A percentile compares a stretch with the other conserved stretches of the same genome.
These are phyloP conservation scores for Nemoura dubitans DNA, from an alignment of 2,888 invertebrate species.

Conservation along the genomic window DNA sequence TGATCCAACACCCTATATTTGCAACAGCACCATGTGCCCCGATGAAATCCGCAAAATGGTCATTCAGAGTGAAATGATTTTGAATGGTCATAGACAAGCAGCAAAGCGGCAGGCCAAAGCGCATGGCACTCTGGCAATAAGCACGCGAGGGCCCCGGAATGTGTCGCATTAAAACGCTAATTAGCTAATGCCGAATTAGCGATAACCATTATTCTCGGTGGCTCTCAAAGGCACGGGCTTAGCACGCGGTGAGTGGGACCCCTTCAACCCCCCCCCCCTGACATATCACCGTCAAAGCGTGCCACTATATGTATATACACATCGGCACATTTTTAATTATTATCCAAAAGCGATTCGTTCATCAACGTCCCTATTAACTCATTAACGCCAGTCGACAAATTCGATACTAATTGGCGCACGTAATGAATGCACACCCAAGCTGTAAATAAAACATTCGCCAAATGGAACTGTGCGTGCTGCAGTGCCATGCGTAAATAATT, in stretches of 20 bases:
- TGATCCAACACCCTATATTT: background rate
- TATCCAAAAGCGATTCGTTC: constrained; percentile 7
- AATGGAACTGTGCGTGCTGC: background rate
- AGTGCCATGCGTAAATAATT: background rate
- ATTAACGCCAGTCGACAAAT: background rate
- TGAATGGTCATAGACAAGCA: background rate
- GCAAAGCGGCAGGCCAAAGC: background rate
- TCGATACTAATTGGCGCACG: background rate
- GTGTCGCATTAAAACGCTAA: constrained; percentile 5
- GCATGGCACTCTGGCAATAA: no score
- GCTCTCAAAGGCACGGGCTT: background rate
- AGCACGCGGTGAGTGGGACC: background rate
- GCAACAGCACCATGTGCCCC: background rate
- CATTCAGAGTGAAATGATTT: background rate
- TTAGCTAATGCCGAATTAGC: background rate
- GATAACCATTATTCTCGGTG: background rate
- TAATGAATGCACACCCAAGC: background rate
- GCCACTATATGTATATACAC: background rate
- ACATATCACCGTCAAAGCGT: background rate
- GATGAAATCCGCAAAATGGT: background rate
- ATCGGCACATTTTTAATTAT: background rate
- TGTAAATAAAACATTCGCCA: background rate
- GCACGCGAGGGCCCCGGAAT: background rate
- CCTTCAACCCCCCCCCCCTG: background rate
- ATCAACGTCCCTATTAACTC: background rate